Percentiles rank a stretch among this genome's conserved stretches.
These are phyloP conservation scores for Nilaparvata lugens DNA, from an alignment of 1,140 invertebrate species.

Conservation along the genomic window DNA sequence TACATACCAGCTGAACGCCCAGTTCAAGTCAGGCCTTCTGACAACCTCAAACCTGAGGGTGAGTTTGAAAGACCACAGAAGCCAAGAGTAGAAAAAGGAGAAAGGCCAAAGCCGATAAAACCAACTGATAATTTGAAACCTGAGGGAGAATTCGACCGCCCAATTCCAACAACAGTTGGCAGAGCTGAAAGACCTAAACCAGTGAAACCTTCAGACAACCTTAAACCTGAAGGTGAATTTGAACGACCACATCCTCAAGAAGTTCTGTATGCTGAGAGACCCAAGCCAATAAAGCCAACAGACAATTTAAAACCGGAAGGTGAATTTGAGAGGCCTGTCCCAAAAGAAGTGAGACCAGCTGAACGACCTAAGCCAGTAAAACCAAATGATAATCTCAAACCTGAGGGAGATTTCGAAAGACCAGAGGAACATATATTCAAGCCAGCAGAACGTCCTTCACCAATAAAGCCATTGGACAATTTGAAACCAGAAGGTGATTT, in stretches of 20 bases:
- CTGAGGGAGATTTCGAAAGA: slow-evolving; percentile 43
- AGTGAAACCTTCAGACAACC: slow-evolving; percentile 40
- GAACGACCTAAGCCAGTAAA: slow-evolving; percentile 37
- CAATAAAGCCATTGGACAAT: slow-evolving; percentile 40
- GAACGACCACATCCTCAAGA: slow-evolving; percentile 27
- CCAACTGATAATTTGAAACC: slow-evolving; percentile 41
- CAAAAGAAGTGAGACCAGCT: slow-evolving; percentile 30
- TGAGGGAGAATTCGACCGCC: slow-evolving; percentile 44
- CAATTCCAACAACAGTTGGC: slow-evolving; percentile 28
- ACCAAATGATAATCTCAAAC: slow-evolving; percentile 41
- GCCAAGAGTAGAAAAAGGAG: slow-evolving; percentile 29
- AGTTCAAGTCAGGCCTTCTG: slow-evolving; percentile 26
- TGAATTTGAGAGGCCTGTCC: slow-evolving; percentile 34
- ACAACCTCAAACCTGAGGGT: slow-evolving; percentile 35
- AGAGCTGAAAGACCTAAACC: slow-evolving; percentile 32
- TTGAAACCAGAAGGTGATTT: slow-evolving; percentile 50
- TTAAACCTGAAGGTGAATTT: slow-evolving; percentile 36
- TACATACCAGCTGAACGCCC: slow-evolving; percentile 31
- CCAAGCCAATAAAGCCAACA: slow-evolving; percentile 29
- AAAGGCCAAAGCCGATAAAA: slow-evolving; percentile 34
- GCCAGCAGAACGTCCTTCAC: slow-evolving; percentile 32
- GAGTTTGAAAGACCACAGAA: slow-evolving; percentile 32
- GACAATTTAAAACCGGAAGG: slow-evolving; percentile 44
- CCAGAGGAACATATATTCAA: slow-evolving; percentile 33
- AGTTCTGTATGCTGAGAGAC: slow-evolving; percentile 30